A percentile compares a stretch with the other conserved stretches of the same genome.
Evolutionary conservation across 2,888 invertebrate genomes (phyloP).

Genomic region (Callinectes sapidus): DNA sequence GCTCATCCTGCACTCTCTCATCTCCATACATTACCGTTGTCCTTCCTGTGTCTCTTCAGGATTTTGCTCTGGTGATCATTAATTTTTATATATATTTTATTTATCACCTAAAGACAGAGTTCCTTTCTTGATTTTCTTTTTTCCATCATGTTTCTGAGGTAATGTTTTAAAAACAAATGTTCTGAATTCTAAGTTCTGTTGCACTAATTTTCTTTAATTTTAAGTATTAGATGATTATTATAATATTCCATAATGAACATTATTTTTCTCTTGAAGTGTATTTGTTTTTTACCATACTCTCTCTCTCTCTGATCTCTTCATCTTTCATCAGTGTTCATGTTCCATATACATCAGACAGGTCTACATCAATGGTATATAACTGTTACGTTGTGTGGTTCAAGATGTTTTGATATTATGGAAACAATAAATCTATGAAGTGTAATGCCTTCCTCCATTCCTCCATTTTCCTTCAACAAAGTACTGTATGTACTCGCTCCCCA

Average conservation of each 20-base stretch:
- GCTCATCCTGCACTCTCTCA: not conserved
- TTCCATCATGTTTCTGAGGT: not conserved
- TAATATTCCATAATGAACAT: not conserved
- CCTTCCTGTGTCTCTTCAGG: not conserved
- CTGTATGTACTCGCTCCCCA: not conserved
- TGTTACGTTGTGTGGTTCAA: not conserved
- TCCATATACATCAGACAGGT: not conserved
- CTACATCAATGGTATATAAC: not conserved
- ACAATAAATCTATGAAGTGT: not conserved
- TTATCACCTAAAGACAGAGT: not conserved
- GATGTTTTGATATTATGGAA: constrained; percentile 24
- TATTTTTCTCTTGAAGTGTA: not conserved
- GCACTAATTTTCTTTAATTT: not conserved
- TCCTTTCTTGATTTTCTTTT: not conserved
- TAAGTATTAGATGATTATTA: not conserved
- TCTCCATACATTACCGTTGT: not conserved
- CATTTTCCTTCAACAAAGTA: not conserved
- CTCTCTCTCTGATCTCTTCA: not conserved
- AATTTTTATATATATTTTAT: not conserved
- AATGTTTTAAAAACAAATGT: too few species aligned
- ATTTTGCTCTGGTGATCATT: not conserved
- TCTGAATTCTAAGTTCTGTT: not conserved
- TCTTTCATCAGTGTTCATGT: constrained; percentile 1
- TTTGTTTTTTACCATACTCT: not conserved
- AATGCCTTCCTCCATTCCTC: not conserved